These are phyloP conservation scores for Scolopax bukidnonensis DNA, from an alignment of 2,797 vertebrate genomes.

Conservation along the genomic window DNA sequence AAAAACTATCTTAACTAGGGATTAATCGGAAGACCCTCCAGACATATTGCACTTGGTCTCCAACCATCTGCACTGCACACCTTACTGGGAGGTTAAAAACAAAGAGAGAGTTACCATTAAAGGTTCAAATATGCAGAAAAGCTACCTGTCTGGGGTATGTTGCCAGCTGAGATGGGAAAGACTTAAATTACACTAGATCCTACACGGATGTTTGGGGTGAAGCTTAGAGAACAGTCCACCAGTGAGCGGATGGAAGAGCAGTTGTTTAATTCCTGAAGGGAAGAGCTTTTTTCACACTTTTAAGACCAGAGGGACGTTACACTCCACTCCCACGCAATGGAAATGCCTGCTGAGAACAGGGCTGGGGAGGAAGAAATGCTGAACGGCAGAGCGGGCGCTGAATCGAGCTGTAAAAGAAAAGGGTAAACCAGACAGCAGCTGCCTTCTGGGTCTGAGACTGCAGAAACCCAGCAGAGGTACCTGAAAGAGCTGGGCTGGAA, in stretches of 20 bases:
- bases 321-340: background rate
- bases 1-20: background rate
- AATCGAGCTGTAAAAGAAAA: background rate
- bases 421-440: background rate
- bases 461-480: background rate
- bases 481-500: background rate
- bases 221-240: background rate
- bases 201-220: background rate
- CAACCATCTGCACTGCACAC: background rate
- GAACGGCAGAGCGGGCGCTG: background rate
- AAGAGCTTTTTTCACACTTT: conserved; percentile 14
- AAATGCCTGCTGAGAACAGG: background rate
- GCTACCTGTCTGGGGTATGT: background rate
- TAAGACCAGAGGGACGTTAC: background rate
- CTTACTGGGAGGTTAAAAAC: background rate
- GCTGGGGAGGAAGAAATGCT: background rate
- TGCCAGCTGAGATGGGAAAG: background rate
- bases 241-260: background rate
- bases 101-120: background rate
- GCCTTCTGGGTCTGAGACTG: background rate
- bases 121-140: background rate
- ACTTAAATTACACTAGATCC: background rate
- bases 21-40: background rate
- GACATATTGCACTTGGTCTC: background rate
- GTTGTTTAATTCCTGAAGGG: background rate